phyloP scores from a whole-genome alignment of 2,888 invertebrate genomes.

The Oegoconia quadripuncta region DNA sequence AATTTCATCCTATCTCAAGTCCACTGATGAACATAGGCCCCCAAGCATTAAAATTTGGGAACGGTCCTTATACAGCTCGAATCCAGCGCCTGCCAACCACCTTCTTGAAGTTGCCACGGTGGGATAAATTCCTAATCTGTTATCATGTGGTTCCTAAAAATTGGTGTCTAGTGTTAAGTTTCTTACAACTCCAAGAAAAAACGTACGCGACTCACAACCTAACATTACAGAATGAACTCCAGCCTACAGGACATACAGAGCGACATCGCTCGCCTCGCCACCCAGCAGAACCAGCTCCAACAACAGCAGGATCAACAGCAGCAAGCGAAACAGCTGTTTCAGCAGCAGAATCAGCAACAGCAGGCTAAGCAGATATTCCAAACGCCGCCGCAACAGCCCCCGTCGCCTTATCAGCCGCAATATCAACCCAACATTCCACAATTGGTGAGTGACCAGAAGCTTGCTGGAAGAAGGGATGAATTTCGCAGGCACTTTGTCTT shows the following conservation, averaged over 20 bases:
- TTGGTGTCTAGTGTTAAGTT: no score
- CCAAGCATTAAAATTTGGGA: no score
- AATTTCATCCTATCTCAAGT: no score
- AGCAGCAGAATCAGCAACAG: slow-evolving; percentile 71
- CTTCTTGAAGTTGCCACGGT: no score
- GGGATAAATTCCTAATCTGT: no score
- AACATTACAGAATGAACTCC: slow-evolving; percentile 88
- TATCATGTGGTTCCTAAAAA: no score
- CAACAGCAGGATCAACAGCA: slow-evolving; percentile 75
- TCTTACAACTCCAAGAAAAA: no score
- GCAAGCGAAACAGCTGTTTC: slow-evolving; percentile 73
- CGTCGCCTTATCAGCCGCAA: slow-evolving; percentile 68
- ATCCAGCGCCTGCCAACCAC: no score
- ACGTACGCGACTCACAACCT: slow-evolving; percentile 4
- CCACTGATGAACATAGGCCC: no score
- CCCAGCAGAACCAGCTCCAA: slow-evolving; percentile 78
- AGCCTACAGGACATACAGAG: slow-evolving; percentile 96
- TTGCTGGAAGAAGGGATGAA: no score
- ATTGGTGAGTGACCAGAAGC: slow-evolving; percentile 55
- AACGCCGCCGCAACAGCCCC: slow-evolving; percentile 46
- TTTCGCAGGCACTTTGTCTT: no score
- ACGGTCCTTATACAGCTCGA: no score
- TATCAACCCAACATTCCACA: slow-evolving; percentile 75
- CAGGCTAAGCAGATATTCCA: slow-evolving; percentile 38
- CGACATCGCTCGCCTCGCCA: slow-evolving; percentile 93